Evolutionary conservation across 2,888 invertebrate genomes (phyloP), one percentile per base, ranked within the genome.

Genomic region (Limnephilus rhombicus): DNA sequence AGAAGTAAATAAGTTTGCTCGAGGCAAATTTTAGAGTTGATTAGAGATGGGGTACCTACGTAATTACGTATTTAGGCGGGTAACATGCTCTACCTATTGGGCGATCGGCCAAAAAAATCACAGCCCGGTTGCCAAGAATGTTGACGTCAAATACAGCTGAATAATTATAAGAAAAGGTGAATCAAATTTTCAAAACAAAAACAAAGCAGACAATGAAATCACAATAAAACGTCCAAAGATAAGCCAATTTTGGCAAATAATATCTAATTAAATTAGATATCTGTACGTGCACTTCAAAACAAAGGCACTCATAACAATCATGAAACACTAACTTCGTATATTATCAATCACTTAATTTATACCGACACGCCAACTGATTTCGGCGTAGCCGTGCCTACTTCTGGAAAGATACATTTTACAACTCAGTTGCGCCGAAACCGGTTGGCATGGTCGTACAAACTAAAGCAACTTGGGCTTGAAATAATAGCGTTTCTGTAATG

Each of bases 101-200:
- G 80, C 34, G 88, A 53, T 82, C 68, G 82, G 91, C 91, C 91
- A 91, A 91, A 88, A 87, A 88, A 81, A 86, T 45, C 18, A 49
- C 37, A 82, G 31, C 9, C 13, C 90, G 24, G 24, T 80, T 85
- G 91, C 91, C 91, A 91, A 91, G 81, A 91, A 88, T 88, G n/a
- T 80, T 91, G 45, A 87, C 81, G 29, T 15, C 29, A 90, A 81
- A 88, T 80, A 88, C 88, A 86, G 80, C 91, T 49, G 88, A 89
- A 89, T 5, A 53, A 53, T 68, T 68, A 68, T 80, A 37, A 89
- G 80, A 89, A 80, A 89, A n/a, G 41, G 80, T 80, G 80, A 89
- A 80, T 37, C 88, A 80, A 45, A n/a, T n/a, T 86, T 80, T 34
- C 88, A 89, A 37, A 89, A 89, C 88, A 89, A 89, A 37, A 89